Evolutionary conservation across 2,888 invertebrate genomes (phyloP).

Genomic region (Hetaerina titia): DNA sequence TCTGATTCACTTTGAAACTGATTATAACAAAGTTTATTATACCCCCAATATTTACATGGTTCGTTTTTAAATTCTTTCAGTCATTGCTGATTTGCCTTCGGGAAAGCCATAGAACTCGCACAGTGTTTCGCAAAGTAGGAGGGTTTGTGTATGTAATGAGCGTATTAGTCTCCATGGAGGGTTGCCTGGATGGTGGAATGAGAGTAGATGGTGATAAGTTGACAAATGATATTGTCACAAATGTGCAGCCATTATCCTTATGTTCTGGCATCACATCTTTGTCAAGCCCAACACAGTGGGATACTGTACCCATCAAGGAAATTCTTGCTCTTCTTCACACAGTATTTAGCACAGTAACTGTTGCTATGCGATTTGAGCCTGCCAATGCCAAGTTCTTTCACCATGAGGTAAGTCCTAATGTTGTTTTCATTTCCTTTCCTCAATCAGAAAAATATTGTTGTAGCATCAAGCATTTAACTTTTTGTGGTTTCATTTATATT

Average conservation of each 20-base stretch:
- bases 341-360: conserved; percentile 96
- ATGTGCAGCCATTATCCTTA: not conserved
- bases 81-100: conserved; percentile 91
- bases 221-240: conserved; percentile 77
- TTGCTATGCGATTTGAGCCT: conserved; percentile 99
- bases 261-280: conserved; percentile 74
- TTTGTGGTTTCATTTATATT: too few relatives aligned
- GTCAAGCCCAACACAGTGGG: conserved; percentile 78
- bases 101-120: conserved; percentile 97
- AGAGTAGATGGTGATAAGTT: conserved; percentile 73
- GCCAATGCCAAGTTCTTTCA: conserved; percentile 99
- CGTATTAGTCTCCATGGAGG: conserved; percentile 94
- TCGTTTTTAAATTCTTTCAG: conserved; percentile 75
- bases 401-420: conserved; percentile 89
- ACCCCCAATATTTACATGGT: not conserved
- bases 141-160: conserved; percentile 99
- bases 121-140: conserved; percentile 97
- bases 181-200: conserved; percentile 82
- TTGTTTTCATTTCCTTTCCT: not conserved
- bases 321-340: conserved; percentile 89
- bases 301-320: conserved; percentile 78
- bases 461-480: too few relatives aligned
- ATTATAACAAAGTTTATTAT: too few relatives aligned
- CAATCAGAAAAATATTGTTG: too few relatives aligned
- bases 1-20: too few relatives aligned